Evolutionary conservation across 1,140 invertebrate genomes (phyloP).

Genomic region (Heterodera carotae): DNA sequence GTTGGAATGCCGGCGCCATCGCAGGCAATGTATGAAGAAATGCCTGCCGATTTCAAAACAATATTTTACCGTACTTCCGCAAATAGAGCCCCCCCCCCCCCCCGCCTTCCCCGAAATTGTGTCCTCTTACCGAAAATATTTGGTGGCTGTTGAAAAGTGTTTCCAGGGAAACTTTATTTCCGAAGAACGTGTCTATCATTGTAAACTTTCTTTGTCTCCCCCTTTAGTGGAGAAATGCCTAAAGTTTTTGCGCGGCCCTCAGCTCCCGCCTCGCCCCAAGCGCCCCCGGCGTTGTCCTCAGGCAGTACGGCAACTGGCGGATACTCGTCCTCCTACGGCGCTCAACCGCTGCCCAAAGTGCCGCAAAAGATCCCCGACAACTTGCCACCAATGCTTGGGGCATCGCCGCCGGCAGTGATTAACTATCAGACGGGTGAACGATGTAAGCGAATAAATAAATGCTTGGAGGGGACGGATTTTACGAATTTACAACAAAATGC

Average conservation of each 20-base stretch:
- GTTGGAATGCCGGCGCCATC: slow-evolving; percentile 31
- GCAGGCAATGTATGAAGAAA: slow-evolving; percentile 27
- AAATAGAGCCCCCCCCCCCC: no score
- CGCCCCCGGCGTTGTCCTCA: not conserved
- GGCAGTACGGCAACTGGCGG: slow-evolving; percentile 6
- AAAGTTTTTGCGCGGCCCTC: not conserved
- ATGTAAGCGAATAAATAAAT: not conserved
- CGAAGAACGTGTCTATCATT: no score
- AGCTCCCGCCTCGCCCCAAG: slow-evolving; percentile 15
- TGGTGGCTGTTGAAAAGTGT: not conserved
- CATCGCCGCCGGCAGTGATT: slow-evolving; percentile 38
- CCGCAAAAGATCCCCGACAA: slow-evolving; percentile 23
- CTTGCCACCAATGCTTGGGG: slow-evolving; percentile 38
- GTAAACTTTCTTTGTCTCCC: no score
- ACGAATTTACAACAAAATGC: not conserved
- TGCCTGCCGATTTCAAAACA: no score
- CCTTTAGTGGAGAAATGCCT: not conserved
- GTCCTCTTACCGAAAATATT: no score
- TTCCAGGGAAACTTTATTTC: not conserved
- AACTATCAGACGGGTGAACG: slow-evolving; percentile 21
- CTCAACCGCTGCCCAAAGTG: slow-evolving; percentile 38
- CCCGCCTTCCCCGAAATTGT: no score
- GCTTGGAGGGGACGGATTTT: not conserved
- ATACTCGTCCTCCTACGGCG: slow-evolving; percentile 26
- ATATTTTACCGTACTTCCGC: no score